Base-by-base conservation (phyloP, 1,140 invertebrate genomes). In the Protaetia brevitarsis region DNA sequence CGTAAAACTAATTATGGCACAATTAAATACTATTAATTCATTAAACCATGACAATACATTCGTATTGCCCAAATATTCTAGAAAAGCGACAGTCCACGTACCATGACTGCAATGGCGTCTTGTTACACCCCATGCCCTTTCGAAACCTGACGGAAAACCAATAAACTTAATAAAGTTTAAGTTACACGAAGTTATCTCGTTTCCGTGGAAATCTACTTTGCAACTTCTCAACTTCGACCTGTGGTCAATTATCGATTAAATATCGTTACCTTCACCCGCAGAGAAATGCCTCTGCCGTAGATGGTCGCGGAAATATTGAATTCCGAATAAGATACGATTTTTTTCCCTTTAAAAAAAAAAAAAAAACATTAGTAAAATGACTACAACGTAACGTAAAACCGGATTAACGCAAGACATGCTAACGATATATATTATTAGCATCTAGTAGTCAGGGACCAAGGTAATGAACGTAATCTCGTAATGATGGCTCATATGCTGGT, bases 181-280 rank as follows among this genome's bases (percentile, higher is more conserved):
- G 71, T 74, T 69, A 70, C 71, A 74, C 69, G 69, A 65, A 74
- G 72, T 74, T 74, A 74, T 74, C 73, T 74, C 71, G 71, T 74
- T 74, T 72, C 70, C 59, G 62, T 28, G 63, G 62, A 71, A 74
- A 74, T 74, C 71, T 67, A 74, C 71, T 74, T 74, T 66, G 67
- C 66, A 74, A 72, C 63, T 74, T 74, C 66, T 63, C 45, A 71
- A 74, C 68, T 71, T 67, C 66, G 67, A 68, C 67, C 67, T 64
- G 63, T 64, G 67, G 67, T 68, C 67, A 65, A 59, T 65, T 68
- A 65, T 67, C 45, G 45, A 58, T 45, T 61, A 63, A 51, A 51
- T 23, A 23, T 19, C 13, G 41, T 51, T 51, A 51, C 16, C 5
- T 10, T 23, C 13, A 19, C 16, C 41, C n/a, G n/a, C n/a, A n/a